Conservation (phyloP, 1,140 invertebrate species). For the Ptiloglossa arizonensis region DNA sequence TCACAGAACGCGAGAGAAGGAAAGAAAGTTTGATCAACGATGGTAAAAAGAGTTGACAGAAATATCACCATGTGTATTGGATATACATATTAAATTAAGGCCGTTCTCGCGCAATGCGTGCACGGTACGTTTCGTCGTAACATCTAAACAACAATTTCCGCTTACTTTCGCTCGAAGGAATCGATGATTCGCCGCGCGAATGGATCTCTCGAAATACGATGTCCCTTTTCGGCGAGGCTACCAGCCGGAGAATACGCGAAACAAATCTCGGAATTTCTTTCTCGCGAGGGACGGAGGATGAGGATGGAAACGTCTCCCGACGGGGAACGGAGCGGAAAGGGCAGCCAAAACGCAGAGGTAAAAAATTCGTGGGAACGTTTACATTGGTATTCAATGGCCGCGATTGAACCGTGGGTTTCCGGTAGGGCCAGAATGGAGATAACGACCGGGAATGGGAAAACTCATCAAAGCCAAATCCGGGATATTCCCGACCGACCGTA, state of each 20-base stretch:
- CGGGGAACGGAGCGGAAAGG: constrained; percentile 19
- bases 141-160: background rate
- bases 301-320: constrained; percentile 39
- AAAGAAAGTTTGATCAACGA: no score
- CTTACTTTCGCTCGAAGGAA: background rate
- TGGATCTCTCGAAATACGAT: constrained; percentile 25
- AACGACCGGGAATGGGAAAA: constrained; percentile 60
- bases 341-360: constrained; percentile 45
- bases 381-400: constrained; percentile 75
- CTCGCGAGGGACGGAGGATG: background rate
- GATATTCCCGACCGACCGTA: constrained; percentile 53
- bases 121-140: background rate
- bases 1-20: no score
- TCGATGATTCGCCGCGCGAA: background rate
- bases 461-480: constrained; percentile 76
- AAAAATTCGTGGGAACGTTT: constrained; percentile 68
- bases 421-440: constrained; percentile 49
- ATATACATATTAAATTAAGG: no score
- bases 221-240: constrained; percentile 11
- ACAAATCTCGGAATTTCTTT: constrained; percentile 54
- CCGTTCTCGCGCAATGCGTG: no score
- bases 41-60: no score
- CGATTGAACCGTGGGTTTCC: constrained; percentile 72
- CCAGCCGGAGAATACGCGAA: constrained; percentile 37
- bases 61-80: no score